Conservation (phyloP, 2,888 invertebrate genomes). For the Cataglyphis livida region DNA sequence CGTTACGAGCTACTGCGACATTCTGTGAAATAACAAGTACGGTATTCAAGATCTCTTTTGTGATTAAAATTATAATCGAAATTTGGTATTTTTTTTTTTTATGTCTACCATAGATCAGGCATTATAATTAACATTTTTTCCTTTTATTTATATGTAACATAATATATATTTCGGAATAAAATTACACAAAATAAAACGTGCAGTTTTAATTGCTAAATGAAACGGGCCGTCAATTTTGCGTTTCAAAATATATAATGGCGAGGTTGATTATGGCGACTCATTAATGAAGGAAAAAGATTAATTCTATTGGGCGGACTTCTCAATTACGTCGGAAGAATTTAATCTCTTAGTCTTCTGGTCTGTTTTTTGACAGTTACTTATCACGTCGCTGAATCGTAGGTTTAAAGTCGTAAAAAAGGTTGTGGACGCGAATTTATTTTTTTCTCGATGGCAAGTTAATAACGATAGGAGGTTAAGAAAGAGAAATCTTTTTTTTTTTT, state of each 20-base stretch:
- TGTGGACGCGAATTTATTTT: constrained; percentile 7
- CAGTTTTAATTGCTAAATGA: background rate
- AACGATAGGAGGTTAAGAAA: background rate
- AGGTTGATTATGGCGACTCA: background rate
- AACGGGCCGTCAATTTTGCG: background rate
- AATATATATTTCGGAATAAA: background rate
- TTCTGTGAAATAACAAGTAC: background rate
- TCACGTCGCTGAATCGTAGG: constrained; percentile 1
- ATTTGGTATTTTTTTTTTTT: background rate
- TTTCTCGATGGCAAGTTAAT: background rate
- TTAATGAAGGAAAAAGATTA: constrained; percentile 15
- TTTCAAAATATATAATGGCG: background rate
- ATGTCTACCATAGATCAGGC: background rate
- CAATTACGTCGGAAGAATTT: constrained; percentile 7
- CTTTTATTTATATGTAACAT: background rate
- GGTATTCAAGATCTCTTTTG: background rate
- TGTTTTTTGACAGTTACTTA: constrained; percentile 10
- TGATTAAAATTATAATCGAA: background rate
- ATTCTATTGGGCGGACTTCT: background rate
- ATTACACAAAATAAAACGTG: background rate
- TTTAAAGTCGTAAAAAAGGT: background rate
- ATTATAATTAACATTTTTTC: background rate
- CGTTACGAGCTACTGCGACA: background rate
- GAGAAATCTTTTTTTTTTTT: background rate
- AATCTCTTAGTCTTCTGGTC: constrained; percentile 2